phyloP scores from a whole-genome alignment of 1,140 invertebrate species.

The Brachionus calyciflorus region DNA sequence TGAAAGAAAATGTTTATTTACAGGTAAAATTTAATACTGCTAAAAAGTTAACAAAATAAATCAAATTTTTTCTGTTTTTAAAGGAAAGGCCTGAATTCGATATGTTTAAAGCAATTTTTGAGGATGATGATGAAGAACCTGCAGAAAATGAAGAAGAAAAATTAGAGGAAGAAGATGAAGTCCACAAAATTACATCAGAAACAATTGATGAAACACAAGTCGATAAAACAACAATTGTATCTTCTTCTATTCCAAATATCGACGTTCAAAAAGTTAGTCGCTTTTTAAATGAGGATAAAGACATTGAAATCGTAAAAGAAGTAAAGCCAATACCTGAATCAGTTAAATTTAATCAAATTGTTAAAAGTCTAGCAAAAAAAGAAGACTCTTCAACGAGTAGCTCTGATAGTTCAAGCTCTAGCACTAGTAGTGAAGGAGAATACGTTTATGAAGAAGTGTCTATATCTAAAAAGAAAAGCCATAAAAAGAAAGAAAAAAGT shows the following conservation, averaged over 20 bases:
- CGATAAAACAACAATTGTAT: background rate
- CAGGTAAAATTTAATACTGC: background rate
- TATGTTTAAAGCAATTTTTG: conserved; percentile 65
- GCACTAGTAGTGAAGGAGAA: background rate
- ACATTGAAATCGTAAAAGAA: conserved; percentile 30
- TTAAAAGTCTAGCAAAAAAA: conserved; percentile 47
- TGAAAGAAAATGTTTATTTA: conserved; percentile 26
- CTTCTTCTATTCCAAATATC: conserved; percentile 1
- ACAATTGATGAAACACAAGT: background rate
- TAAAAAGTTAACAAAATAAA: background rate
- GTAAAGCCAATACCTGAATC: conserved; percentile 4
- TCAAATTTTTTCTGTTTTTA: conserved; percentile 41
- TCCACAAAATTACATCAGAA: background rate
- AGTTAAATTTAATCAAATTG: conserved; percentile 33
- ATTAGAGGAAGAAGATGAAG: conserved; percentile 12
- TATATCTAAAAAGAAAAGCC: conserved; percentile 3
- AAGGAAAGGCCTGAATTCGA: conserved; percentile 60
- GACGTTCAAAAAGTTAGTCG: background rate
- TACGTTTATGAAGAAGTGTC: background rate
- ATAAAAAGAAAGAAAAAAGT: conserved; percentile 47
- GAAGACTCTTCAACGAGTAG: conserved; percentile 45
- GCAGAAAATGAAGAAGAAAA: background rate
- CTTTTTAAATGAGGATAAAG: background rate
- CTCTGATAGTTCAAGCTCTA: conserved; percentile 20
- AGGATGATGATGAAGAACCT: conserved; percentile 53